These are phyloP conservation scores for Phycodurus eques DNA, from an alignment of 2,113 vertebrate genomes.

Conservation along the genomic window DNA sequence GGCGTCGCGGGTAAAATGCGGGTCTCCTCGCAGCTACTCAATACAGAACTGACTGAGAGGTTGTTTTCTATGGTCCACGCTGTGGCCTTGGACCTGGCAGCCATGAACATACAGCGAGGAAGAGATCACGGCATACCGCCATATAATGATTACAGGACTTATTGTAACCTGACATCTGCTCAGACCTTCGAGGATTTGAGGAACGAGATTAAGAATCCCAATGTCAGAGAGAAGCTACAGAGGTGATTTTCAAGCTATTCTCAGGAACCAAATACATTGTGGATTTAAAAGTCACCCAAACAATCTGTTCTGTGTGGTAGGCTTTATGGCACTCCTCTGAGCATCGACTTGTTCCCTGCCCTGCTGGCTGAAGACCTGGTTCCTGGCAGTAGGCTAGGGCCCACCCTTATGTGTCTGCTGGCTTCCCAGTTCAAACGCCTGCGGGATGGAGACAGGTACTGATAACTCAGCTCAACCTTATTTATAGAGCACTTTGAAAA, in stretches of 20 bases:
- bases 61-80: constrained; percentile 96
- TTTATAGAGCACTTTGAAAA: neutral
- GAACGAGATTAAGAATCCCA: constrained; percentile 91
- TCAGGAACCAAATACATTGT: too few relatives aligned
- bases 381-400: constrained; percentile 89
- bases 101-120: constrained; percentile 96
- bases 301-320: constrained; percentile 55
- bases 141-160: constrained; percentile 95
- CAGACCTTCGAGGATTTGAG: constrained; percentile 88
- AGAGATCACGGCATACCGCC: constrained; percentile 95
- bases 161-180: constrained; percentile 90
- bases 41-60: constrained; percentile 93
- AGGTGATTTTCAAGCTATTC: constrained; percentile 70
- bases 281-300: neutral
- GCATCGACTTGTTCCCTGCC: constrained; percentile 94
- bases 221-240: constrained; percentile 86
- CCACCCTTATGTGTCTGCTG: constrained; percentile 93
- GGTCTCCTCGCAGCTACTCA: constrained; percentile 87
- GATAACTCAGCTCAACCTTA: neutral
- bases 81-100: constrained; percentile 93
- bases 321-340: constrained; percentile 89
- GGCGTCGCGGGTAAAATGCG: constrained; percentile 95
- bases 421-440: constrained; percentile 86
- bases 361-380: constrained; percentile 94
- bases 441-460: constrained; percentile 91